Percentiles rank a stretch among this genome's conserved stretches.
These are phyloP conservation scores for Corythaixoides concolor DNA, from an alignment of 2,113 vertebrate species.

Conservation along the genomic window DNA sequence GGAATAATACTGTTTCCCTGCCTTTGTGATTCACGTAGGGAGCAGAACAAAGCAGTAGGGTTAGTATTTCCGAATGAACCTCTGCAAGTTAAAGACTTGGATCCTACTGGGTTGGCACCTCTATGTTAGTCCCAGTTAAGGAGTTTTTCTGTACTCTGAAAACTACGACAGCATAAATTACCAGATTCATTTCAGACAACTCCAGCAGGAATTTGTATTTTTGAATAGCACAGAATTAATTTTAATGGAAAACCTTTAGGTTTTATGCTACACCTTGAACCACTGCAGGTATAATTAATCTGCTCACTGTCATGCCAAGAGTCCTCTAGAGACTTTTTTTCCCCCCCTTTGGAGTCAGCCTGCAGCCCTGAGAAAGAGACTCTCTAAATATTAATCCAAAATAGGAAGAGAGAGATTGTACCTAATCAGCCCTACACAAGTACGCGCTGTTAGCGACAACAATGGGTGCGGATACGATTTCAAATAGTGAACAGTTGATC, in stretches of 20 bases:
- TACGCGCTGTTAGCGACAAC: neutral
- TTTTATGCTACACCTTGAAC: constrained; percentile 17
- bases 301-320: neutral
- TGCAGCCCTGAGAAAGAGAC: neutral
- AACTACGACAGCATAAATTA: neutral
- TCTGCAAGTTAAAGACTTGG: neutral
- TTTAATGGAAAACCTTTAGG: neutral
- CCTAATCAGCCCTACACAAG: neutral
- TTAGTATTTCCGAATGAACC: neutral
- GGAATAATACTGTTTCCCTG: neutral
- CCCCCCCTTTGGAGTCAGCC: neutral
- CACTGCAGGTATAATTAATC: constrained; percentile 29
- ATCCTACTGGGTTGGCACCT: neutral
- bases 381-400: constrained; percentile 7
- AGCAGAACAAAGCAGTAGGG: neutral
- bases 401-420: neutral
- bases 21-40: neutral
- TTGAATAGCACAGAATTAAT: neutral
- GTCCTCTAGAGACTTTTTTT: neutral
- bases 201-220: neutral
- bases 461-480: neutral
- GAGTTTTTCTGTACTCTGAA: neutral
- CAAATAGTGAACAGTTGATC: neutral
- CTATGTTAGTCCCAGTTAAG: neutral
- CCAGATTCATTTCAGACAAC: neutral